Evolutionary conservation across 2,113 vertebrate species (phyloP), one percentile per base, ranked within the genome.

Genomic region (Malaclemys terrapin): DNA sequence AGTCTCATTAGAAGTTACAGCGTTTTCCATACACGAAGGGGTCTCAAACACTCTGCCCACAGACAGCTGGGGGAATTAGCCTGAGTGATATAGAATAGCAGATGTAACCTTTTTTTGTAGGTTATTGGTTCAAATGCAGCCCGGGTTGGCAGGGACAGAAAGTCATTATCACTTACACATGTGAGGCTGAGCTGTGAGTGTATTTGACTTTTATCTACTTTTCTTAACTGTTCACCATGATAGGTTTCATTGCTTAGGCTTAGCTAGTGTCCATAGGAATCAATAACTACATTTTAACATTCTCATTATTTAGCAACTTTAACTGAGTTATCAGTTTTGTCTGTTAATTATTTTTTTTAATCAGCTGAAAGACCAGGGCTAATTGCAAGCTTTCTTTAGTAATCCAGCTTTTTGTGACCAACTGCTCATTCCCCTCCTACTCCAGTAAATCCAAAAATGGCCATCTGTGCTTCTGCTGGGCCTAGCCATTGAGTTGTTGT

Each of bases 61-160:
- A 8, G 2, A 0, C 22, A 31, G 76, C 0, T 90, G 38, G 6
- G 31, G 20, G 85, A 90, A 35, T 19, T n/a, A 11, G 11, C 27
- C 31, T 20, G 10, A 83, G 5, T 78, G 72, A 65, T 47, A n/a
- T 81, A 24, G 80, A 85, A 3, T 29, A 88, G 78, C 87, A 88
- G 3, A 22, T 24, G 42, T 27, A 27, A 45, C 45, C 5, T 5
- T 85, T 80, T 42, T 27, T 84, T 72, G 47, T 83, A 80, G 50
- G 27, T 12, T n/a, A 85, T 0, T 56, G 57, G 59, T 19, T 47
- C 20, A 45, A 19, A 69, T 83, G 20, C 49, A 0, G 72, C 42
- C 38, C 3, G 4, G 38, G 42, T 45, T 76, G 22, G 42, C 22
- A 76, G 72, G 3, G 6, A 27, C 75, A 78, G 75, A 45, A 78